Evolutionary conservation across 2,797 vertebrate genomes (phyloP).

Genomic region (Sebastes hopkinsi): DNA sequence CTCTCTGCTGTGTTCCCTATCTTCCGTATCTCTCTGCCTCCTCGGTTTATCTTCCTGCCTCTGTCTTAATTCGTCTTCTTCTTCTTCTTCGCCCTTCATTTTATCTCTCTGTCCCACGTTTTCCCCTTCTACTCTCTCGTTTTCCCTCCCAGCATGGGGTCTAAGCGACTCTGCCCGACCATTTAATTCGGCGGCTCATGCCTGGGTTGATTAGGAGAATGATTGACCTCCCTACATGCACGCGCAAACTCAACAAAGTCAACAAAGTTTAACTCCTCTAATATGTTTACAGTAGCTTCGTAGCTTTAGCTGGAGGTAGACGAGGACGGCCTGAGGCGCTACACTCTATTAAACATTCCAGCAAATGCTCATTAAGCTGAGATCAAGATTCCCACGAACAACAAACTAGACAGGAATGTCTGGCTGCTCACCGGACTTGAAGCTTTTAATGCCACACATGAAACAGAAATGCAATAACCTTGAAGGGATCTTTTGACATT

Average conservation of each 20-base stretch:
- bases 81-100: neutral
- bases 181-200: neutral
- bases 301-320: conserved; percentile 25
- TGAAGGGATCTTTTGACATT: neutral
- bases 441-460: conserved; percentile 16
- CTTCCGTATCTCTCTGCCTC: conserved; percentile 14
- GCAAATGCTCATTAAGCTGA: conserved; percentile 54
- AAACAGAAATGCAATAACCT: neutral
- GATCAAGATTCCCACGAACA: conserved; percentile 46
- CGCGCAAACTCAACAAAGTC: neutral
- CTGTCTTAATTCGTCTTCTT: neutral
- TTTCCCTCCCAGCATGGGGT: conserved; percentile 31
- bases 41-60: conserved; percentile 9
- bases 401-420: conserved; percentile 52
- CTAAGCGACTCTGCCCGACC: neutral
- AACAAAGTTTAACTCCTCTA: conserved; percentile 10
- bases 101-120: neutral
- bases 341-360: conserved; percentile 56
- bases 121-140: neutral
- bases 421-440: neutral
- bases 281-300: conserved; percentile 20
- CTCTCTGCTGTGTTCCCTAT: conserved; percentile 14
- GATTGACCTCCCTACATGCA: neutral
- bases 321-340: conserved; percentile 25
- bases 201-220: neutral